phyloP scores from a whole-genome alignment of 2,113 vertebrate genomes.

The Daboia siamensis region DNA sequence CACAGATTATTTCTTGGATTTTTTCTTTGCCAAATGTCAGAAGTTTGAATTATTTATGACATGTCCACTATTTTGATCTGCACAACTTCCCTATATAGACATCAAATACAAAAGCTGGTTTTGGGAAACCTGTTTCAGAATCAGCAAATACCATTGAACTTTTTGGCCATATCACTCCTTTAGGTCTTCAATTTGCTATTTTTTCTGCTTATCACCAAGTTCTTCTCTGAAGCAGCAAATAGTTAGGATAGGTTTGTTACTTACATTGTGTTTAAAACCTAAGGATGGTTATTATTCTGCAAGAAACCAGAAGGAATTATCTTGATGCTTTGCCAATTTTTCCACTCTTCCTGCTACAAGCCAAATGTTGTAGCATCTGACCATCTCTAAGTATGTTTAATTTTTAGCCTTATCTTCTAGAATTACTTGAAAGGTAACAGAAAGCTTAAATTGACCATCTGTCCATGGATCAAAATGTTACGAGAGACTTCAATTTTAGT shows the following conservation, averaged over 20 bases:
- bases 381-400: neutral
- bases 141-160: neutral
- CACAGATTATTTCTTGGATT: neutral
- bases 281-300: neutral
- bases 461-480: constrained; percentile 19
- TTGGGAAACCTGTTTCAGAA: neutral
- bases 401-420: neutral
- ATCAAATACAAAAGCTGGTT: neutral
- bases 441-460: constrained; percentile 19
- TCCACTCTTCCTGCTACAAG: neutral
- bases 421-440: neutral
- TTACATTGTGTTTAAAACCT: neutral
- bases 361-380: constrained; percentile 10
- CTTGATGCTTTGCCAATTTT: neutral
- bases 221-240: neutral
- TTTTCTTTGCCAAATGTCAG: neutral
- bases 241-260: neutral
- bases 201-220: neutral
- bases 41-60: neutral
- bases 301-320: neutral
- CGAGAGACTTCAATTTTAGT: constrained; percentile 30
- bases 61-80: neutral
- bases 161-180: neutral
- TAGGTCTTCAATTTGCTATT: neutral
- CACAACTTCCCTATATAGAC: neutral